These are phyloP conservation scores for Pogonomyrmex barbatus DNA, from an alignment of 1,140 invertebrate species.

Conservation along the genomic window DNA sequence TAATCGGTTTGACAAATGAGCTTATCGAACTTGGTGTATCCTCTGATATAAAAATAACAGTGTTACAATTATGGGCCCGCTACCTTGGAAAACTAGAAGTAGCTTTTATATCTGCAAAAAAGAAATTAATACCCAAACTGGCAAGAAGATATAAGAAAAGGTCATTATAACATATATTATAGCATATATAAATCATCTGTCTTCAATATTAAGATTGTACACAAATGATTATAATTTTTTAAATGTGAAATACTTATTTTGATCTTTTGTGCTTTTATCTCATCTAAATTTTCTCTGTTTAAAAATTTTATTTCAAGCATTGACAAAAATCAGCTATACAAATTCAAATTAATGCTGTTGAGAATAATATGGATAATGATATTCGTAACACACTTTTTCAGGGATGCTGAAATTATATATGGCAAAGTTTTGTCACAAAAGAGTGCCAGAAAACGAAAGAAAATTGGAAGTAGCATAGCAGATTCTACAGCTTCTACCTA, in stretches of 20 bases:
- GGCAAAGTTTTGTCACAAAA: conserved; percentile 80
- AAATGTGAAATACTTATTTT: background rate
- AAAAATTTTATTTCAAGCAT: background rate
- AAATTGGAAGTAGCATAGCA: conserved; percentile 56
- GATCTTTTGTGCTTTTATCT: background rate
- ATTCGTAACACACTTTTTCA: conserved; percentile 69
- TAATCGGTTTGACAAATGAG: conserved; percentile 88
- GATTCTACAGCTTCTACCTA: conserved; percentile 72
- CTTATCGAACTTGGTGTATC: conserved; percentile 87
- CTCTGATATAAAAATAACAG: conserved; percentile 86
- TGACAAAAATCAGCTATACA: background rate
- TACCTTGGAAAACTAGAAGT: conserved; percentile 88
- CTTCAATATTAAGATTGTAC: background rate
- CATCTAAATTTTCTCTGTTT: background rate
- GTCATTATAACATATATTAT: conserved; percentile 78
- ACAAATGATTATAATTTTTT: background rate
- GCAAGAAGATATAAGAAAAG: conserved; percentile 84
- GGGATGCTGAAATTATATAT: conserved; percentile 87
- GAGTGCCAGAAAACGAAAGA: conserved; percentile 69
- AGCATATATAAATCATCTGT: background rate
- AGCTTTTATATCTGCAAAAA: conserved; percentile 86
- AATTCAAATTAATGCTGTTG: background rate
- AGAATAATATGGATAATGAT: background rate
- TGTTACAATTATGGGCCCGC: conserved; percentile 88
- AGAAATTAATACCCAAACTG: conserved; percentile 86